Evolutionary conservation across 2,888 invertebrate species (phyloP), one percentile per base, ranked within the genome.

Genomic region (Caenorhabditis wallacei): DNA sequence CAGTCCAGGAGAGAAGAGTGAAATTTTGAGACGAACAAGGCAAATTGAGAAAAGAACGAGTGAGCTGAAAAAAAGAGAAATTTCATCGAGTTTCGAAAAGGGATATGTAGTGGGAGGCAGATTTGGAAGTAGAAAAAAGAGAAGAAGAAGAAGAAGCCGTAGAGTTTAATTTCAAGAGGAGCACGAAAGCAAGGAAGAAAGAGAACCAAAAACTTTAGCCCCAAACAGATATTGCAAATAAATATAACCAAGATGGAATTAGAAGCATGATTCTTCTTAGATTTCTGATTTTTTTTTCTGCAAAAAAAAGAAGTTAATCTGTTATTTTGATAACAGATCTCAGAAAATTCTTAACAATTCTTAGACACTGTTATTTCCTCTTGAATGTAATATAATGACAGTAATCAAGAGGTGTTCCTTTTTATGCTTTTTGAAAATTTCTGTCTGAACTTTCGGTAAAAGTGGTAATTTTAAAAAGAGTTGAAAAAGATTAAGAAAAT

Each of bases 131-230:
- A 75, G 26, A 75, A 69, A 54, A 68, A 57, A 26, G 66, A 22
- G 76, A 63, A 64, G 64, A 18, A 66, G 53, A 66, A 64, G 13
- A 26, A 57, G 75, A 69, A 78, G 78, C 69, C 61, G 30, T 63
- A 78, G 61, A 78, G 69, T 78, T 78, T 70, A 68, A 78, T 68
- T 78, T 70, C 59, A 59, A 70, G 48, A 43, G 54, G 57, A 66
- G 66, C 53, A 53, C 20, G 24, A 54, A 43, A 69, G 26, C n/a
- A 16, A 56, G 20, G 26, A 46, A 57, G 26, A 59, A 69, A 76
- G 76, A 51, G 46, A 76, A 76, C 68, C 76, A 66, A 59, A 68
- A 59, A 68, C 59, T 59, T 46, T 56, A n/a, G 37, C 11, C 37
- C 48, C 8, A 20, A 53, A 35, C 48, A 57, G 68, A 76, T 76